phyloP scores from a whole-genome alignment of 2,888 invertebrate genomes.

The Dioctria linearis region DNA sequence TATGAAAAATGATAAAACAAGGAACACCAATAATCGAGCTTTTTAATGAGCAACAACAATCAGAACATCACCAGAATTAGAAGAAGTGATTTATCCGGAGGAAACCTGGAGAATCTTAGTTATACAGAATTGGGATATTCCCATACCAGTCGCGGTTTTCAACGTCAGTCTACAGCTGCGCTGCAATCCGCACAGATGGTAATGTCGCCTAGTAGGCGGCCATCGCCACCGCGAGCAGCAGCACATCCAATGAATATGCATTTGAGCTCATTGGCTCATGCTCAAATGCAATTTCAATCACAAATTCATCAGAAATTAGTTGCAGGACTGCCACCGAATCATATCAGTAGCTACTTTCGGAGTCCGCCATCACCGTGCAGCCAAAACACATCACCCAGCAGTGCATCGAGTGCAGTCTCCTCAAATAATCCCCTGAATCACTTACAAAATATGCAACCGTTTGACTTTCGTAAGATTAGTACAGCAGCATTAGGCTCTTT shows the following conservation, averaged over 20 bases:
- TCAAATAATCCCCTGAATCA: conserved; percentile 84
- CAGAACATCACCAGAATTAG: conserved; percentile 39
- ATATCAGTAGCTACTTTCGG: conserved; percentile 66
- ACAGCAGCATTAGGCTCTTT: conserved; percentile 72
- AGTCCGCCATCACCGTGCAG: conserved; percentile 66
- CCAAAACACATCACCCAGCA: conserved; percentile 56
- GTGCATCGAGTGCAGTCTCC: conserved; percentile 62
- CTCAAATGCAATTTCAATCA: conserved; percentile 69
- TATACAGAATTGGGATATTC: conserved; percentile 36
- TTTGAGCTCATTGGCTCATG: conserved; percentile 68
- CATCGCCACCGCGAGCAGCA: conserved; percentile 75
- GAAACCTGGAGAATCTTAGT: conserved; percentile 43
- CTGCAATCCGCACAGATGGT: conserved; percentile 72
- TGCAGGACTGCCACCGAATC: conserved; percentile 65
- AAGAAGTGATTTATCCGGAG: conserved; percentile 28
- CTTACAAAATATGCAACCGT: conserved; percentile 95
- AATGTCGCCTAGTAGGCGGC: conserved; percentile 80
- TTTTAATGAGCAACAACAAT: conserved; percentile 48
- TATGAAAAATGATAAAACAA: conserved; percentile 23
- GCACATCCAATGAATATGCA: conserved; percentile 72
- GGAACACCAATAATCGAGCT: neutral
- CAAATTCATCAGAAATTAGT: conserved; percentile 70
- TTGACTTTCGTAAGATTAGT: conserved; percentile 87
- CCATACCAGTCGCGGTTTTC: conserved; percentile 59
- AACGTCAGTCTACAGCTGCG: conserved; percentile 64